These are phyloP conservation scores for Drosophila bocqueti DNA, from an alignment of 1,140 invertebrate species.

Conservation along the genomic window DNA sequence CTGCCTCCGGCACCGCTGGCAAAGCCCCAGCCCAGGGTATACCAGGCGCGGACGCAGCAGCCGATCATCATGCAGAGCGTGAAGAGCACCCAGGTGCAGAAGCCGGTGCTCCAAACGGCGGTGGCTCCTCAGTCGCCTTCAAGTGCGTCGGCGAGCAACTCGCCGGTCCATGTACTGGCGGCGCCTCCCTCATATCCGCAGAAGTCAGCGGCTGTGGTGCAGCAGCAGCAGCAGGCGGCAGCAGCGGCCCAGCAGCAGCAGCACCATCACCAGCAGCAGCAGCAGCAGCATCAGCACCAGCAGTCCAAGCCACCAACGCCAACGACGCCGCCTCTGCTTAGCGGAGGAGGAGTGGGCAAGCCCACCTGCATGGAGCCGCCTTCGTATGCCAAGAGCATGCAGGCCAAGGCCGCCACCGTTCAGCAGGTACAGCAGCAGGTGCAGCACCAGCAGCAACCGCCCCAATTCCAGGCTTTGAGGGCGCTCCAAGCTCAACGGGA, in stretches of 20 bases:
- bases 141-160: slow-evolving; percentile 85
- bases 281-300: slow-evolving; percentile 88
- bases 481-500: slow-evolving; percentile 58
- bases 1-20: slow-evolving; percentile 86
- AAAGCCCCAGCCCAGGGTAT: slow-evolving; percentile 90
- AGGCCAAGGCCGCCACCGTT: slow-evolving; percentile 89
- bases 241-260: slow-evolving; percentile 85
- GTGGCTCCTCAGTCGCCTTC: slow-evolving; percentile 93
- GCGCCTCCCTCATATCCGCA: slow-evolving; percentile 92
- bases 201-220: slow-evolving; percentile 76
- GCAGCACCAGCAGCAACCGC: slow-evolving; percentile 73
- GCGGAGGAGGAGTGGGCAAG: slow-evolving; percentile 61
- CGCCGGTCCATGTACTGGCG: slow-evolving; percentile 86
- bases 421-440: slow-evolving; percentile 86
- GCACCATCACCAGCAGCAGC: slow-evolving; percentile 60
- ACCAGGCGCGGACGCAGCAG: slow-evolving; percentile 92
- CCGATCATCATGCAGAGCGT: slow-evolving; percentile 98
- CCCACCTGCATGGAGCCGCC: slow-evolving; percentile 94
- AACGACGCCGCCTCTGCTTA: slow-evolving; percentile 86
- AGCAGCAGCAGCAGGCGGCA: slow-evolving; percentile 87
- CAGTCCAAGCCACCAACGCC: slow-evolving; percentile 86
- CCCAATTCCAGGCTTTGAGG: slow-evolving; percentile 77
- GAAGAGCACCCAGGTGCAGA: slow-evolving; percentile 97
- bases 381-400: slow-evolving; percentile 96
- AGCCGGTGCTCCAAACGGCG: slow-evolving; percentile 96